Conservation (phyloP, 2,113 vertebrate species). For the Donacobius atricapilla region DNA sequence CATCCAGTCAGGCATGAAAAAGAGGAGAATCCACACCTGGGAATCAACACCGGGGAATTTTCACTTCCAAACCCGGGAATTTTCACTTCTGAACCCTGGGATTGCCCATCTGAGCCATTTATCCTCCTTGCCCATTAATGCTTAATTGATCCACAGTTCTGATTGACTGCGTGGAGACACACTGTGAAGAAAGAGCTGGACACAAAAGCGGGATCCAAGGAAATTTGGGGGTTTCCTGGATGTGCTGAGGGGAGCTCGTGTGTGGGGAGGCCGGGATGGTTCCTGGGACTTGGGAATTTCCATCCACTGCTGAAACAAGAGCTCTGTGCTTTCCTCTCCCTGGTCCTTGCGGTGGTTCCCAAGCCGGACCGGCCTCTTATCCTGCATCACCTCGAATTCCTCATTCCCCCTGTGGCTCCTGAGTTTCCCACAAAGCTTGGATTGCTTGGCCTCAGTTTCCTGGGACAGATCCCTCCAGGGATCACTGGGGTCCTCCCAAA, state of each 20-base stretch:
- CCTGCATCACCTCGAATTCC: neutral
- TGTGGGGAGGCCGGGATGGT: fast-evolving
- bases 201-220: neutral
- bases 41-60: neutral
- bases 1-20: neutral
- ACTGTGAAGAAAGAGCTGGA: fast-evolving
- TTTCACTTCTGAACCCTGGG: neutral
- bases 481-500: neutral
- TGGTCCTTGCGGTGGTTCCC: neutral
- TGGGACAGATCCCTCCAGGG: neutral
- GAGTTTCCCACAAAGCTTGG: neutral
- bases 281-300: neutral
- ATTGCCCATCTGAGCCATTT: neutral
- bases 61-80: neutral
- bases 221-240: neutral
- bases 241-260: fast-evolving
- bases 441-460: neutral
- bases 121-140: neutral
- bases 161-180: neutral
- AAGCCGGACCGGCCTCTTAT: neutral
- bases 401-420: neutral
- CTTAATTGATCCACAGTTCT: neutral
- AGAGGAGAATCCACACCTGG: neutral
- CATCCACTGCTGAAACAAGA: neutral
- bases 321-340: neutral